Evolutionary conservation across 1,140 invertebrate species (phyloP).

Genomic region (Drosophila sp.): DNA sequence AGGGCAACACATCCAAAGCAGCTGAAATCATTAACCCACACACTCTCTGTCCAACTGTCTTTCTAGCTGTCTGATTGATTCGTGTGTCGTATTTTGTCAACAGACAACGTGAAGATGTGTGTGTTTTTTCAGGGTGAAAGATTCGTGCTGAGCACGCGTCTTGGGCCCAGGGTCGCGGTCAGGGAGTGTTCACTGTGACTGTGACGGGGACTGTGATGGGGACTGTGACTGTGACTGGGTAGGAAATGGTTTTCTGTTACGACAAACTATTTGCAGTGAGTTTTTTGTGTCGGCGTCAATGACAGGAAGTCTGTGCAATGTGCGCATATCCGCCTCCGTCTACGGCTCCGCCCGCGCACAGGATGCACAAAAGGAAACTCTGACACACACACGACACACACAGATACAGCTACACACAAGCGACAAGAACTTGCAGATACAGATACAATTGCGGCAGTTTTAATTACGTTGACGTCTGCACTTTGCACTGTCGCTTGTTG

Average conservation of each 20-base stretch:
- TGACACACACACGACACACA: slow-evolving; percentile 29
- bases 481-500: slow-evolving; percentile 50
- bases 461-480: slow-evolving; percentile 60
- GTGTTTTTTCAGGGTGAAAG: too few species aligned
- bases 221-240: slow-evolving; percentile 17
- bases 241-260: slow-evolving; percentile 77
- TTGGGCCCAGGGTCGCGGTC: slow-evolving; percentile 18
- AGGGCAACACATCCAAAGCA: not conserved
- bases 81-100: slow-evolving; percentile 33
- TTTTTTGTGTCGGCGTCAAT: slow-evolving; percentile 66
- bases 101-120: slow-evolving; percentile 31
- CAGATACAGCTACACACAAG: slow-evolving; percentile 3
- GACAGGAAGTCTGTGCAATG: slow-evolving; percentile 76
- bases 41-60: slow-evolving; percentile 17
- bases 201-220: slow-evolving; percentile 12
- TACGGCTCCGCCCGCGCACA: slow-evolving; percentile 73
- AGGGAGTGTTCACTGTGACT: slow-evolving; percentile 12
- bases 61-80: slow-evolving; percentile 29
- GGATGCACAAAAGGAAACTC: slow-evolving; percentile 74
- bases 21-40: slow-evolving; percentile 35
- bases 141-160: slow-evolving; percentile 51
- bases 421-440: slow-evolving; percentile 57
- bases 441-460: slow-evolving; percentile 49
- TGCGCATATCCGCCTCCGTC: slow-evolving; percentile 75
- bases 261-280: slow-evolving; percentile 44